phyloP scores from a whole-genome alignment of 2,888 invertebrate species.

The Xestia rhomboidea region DNA sequence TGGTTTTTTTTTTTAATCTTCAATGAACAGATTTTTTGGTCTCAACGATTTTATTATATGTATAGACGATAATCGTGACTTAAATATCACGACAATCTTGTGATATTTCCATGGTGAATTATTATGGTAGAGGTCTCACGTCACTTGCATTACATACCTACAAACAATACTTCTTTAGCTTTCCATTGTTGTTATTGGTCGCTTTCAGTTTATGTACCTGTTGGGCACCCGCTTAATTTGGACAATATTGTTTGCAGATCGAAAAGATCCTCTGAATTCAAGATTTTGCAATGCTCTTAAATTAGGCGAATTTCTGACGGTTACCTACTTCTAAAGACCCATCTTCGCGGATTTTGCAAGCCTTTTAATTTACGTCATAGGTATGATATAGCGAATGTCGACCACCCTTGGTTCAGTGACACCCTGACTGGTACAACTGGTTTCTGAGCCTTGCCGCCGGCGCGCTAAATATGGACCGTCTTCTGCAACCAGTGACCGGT shows the following conservation, averaged over 20 bases:
- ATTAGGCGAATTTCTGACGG: background rate
- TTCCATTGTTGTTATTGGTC: background rate
- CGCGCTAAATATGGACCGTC: conserved; percentile 68
- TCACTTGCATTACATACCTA: background rate
- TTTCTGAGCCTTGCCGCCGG: conserved; percentile 66
- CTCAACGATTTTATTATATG: too few relatives aligned
- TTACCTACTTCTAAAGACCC: conserved; percentile 12
- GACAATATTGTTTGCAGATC: background rate
- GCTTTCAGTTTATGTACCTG: background rate
- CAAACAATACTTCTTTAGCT: background rate
- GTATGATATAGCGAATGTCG: conserved; percentile 55
- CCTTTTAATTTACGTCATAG: conserved; percentile 44
- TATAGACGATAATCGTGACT: conserved; percentile 8
- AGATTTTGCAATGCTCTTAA: background rate
- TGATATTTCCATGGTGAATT: conserved; percentile 21
- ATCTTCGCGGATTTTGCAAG: conserved; percentile 2
- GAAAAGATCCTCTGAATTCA: background rate
- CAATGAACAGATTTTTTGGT: too few relatives aligned
- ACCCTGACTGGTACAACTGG: conserved; percentile 68
- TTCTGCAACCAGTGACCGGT: conserved; percentile 48
- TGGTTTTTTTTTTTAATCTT: too few relatives aligned
- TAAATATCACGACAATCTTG: background rate
- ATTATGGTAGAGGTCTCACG: background rate
- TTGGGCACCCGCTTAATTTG: background rate
- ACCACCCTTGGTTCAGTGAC: conserved; percentile 73